phyloP scores from a whole-genome alignment of 2,113 vertebrate species.

The Myiopsitta monachus region DNA sequence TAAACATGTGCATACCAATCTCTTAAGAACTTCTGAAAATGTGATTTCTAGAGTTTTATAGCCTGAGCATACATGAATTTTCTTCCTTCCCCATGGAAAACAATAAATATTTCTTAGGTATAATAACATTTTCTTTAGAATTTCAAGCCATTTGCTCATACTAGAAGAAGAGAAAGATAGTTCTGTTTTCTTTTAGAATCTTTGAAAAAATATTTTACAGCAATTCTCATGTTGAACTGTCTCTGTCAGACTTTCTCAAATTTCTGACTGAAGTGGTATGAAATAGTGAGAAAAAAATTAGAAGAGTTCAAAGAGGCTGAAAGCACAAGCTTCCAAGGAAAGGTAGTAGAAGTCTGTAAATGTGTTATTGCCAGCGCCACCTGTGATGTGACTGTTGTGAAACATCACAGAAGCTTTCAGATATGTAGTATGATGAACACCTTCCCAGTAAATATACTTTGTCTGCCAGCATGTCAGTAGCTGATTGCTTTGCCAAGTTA shows the following conservation, averaged over 20 bases:
- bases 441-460: background rate
- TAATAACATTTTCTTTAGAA: background rate
- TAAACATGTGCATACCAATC: fast-evolving
- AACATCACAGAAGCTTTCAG: background rate
- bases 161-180: background rate
- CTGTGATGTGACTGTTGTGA: background rate
- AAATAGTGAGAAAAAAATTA: background rate
- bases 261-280: background rate
- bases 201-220: background rate
- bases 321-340: background rate
- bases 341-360: background rate
- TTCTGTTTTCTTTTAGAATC: background rate
- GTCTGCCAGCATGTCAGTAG: background rate
- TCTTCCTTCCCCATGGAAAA: background rate
- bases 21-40: background rate
- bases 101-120: background rate
- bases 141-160: background rate
- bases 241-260: background rate
- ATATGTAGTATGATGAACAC: background rate
- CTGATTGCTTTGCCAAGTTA: background rate
- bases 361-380: background rate
- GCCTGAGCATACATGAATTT: background rate
- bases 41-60: background rate
- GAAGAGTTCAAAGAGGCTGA: background rate
- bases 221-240: background rate